Evolutionary conservation across 2,888 invertebrate genomes (phyloP), one percentile per base, ranked within the genome.

Genomic region (Ormyrus thymus): DNA sequence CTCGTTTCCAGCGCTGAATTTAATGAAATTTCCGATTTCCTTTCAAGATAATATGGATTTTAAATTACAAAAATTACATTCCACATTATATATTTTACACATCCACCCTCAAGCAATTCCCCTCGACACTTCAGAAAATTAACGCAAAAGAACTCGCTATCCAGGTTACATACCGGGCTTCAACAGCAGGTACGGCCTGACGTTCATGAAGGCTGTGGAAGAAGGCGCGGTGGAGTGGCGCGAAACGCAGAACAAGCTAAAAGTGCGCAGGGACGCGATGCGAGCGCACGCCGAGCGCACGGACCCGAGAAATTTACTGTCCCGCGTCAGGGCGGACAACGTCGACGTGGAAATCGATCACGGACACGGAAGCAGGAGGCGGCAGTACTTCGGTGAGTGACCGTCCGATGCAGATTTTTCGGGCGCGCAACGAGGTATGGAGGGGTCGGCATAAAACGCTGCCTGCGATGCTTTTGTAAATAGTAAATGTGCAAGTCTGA

Each of bases 81-180:
- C 9, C 8, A 73, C 13, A 46, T 55, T 55, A 4, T 29, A 29
- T 4, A 29, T 29, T 29, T 29, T 3, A 29, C 29, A 29, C 4
- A 29, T 29, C 29, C 4, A 29, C 1, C 29, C 1, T 29, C 29
- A 29, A 29, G 29, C 29, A 29, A 29, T 29, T 29, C 29, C 29
- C 29, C 2, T 29, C 29, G 1, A 1, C 29, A 1, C 29, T 29
- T 29, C 29, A 4, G 3, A 29, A 2, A 29, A 29, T 29, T 29
- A 29, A 29, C 29, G 29, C 29, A 29, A 29, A 29, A 29, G 29
- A 29, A 29, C 4, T 29, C 29, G 29, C 29, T 29, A 11, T 55
- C 15, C 81, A 91, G 92, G 92, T 15, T 94, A 94, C 85, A 94
- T 95, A 77, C 94, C 94, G 8, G 94, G 94, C 13, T 92, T 94